Conservation (phyloP, 2,888 invertebrate genomes). For the Nephrotoma appendiculata region DNA sequence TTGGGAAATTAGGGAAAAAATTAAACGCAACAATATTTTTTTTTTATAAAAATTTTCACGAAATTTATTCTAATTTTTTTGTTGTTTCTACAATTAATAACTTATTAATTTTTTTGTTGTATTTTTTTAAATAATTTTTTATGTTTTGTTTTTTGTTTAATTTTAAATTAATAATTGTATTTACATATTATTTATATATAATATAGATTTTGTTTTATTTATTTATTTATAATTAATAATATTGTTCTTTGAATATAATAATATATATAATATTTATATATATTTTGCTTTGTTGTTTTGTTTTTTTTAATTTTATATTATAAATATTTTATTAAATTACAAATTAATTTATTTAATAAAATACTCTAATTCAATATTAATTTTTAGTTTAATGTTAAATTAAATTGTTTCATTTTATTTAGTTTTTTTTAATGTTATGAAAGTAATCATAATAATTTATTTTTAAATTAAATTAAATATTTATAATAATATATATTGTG, state of each 20-base stretch:
- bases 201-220: background rate
- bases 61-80: conserved; percentile 4
- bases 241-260: background rate
- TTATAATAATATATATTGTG: background rate
- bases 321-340: background rate
- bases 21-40: background rate
- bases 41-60: conserved; percentile 1
- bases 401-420: background rate
- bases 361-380: background rate
- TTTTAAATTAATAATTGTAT: background rate
- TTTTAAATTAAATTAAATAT: background rate
- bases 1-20: background rate
- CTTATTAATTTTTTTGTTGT: background rate
- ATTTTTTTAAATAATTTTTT: background rate
- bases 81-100: conserved; percentile 3
- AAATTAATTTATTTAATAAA: background rate
- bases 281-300: conserved; percentile 20
- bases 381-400: background rate
- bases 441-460: background rate
- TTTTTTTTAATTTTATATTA: conserved; percentile 18
- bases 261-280: background rate
- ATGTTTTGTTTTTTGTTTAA: background rate
- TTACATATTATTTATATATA: background rate
- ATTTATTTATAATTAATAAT: background rate
- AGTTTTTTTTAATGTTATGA: background rate